A percentile compares a stretch with the other conserved stretches of the same genome.
These are phyloP conservation scores for Thamnophis elegans DNA, from an alignment of 2,797 vertebrate genomes.

Conservation along the genomic window DNA sequence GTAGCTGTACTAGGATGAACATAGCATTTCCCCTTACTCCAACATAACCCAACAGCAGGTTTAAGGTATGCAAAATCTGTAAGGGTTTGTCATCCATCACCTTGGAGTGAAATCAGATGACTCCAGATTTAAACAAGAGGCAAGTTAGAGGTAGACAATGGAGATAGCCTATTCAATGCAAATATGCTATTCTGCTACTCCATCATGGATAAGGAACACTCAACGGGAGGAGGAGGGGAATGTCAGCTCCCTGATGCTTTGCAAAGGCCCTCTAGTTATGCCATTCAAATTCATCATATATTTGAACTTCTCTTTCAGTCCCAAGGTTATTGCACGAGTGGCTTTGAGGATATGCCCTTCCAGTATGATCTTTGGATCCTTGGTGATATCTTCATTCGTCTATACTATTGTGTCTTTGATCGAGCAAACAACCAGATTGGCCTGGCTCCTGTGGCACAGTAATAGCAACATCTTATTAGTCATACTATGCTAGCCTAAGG, in stretches of 20 bases:
- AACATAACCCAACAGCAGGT: neutral
- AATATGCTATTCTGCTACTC: neutral
- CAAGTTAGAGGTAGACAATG: neutral
- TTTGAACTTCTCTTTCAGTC: neutral
- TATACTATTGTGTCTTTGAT: slow-evolving; percentile 73
- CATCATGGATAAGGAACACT: neutral
- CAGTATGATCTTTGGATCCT: slow-evolving; percentile 72
- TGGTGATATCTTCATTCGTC: slow-evolving; percentile 76
- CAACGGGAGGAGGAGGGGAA: neutral
- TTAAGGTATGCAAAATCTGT: neutral
- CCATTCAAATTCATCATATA: neutral
- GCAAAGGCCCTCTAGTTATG: neutral
- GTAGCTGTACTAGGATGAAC: neutral
- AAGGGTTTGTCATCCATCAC: neutral
- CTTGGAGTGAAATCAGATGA: neutral
- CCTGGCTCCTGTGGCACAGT: slow-evolving; percentile 60
- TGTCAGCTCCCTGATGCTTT: neutral
- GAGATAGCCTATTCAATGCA: neutral
- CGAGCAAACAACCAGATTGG: slow-evolving; percentile 69
- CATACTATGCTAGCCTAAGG: neutral
- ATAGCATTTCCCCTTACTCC: neutral
- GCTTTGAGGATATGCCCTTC: slow-evolving; percentile 45
- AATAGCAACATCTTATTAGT: neutral
- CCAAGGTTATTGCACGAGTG: neutral
- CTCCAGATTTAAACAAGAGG: neutral